Evolutionary conservation across 2,113 vertebrate genomes (phyloP).

Genomic region (Podarcis raffonei): DNA sequence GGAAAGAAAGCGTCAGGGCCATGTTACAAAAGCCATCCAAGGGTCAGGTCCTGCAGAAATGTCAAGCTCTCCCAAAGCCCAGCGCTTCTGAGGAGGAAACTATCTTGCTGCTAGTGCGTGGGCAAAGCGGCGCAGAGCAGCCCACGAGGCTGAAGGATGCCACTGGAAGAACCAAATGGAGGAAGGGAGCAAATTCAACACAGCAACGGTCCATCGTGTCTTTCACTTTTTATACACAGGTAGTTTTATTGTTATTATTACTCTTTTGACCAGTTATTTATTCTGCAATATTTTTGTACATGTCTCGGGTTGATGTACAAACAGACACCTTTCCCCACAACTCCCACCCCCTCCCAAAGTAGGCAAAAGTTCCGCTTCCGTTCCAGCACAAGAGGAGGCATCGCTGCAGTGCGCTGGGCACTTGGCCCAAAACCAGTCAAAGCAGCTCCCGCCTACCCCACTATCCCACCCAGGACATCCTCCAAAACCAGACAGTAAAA

Average conservation of each 20-base stretch:
- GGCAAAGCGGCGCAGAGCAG: background rate
- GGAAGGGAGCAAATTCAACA: slow-evolving; percentile 1
- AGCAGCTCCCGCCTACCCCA: background rate
- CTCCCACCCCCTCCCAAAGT: background rate
- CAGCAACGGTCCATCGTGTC: slow-evolving; percentile 9
- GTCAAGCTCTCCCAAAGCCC: background rate
- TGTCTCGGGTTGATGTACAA: background rate
- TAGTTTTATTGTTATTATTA: slow-evolving; percentile 51
- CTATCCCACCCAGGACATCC: background rate
- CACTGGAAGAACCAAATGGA: background rate
- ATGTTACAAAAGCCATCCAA: background rate
- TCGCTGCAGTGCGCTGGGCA: background rate
- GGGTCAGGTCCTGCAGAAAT: background rate
- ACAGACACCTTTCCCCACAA: background rate
- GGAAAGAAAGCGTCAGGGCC: background rate
- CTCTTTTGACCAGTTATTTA: slow-evolving; percentile 6
- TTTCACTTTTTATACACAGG: slow-evolving; percentile 41
- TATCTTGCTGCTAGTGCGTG: background rate
- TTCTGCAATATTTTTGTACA: slow-evolving; percentile 9
- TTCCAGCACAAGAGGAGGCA: accelerated
- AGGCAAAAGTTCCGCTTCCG: background rate
- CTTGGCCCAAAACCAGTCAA: background rate
- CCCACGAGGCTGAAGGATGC: background rate
- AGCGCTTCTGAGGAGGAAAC: no score
- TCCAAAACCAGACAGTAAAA: accelerated